A percentile compares a stretch with the other conserved stretches of the same genome.
Evolutionary conservation across 2,797 vertebrate genomes (phyloP).

Genomic region (Mormyrops attenuatus): DNA sequence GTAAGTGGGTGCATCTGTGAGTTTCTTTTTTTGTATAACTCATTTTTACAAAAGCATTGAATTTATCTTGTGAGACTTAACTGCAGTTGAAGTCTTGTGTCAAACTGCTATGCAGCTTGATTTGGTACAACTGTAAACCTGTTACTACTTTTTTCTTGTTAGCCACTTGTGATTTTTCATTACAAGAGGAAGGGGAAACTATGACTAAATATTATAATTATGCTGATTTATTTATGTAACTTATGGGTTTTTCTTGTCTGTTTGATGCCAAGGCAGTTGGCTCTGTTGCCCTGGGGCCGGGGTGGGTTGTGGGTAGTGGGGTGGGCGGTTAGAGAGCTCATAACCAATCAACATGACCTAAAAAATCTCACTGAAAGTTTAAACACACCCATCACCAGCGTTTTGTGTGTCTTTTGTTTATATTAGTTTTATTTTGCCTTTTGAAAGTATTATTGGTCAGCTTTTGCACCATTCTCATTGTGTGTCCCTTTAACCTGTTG

Average conservation of each 20-base stretch:
- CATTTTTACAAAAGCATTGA: constrained; percentile 53
- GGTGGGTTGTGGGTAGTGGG: not conserved
- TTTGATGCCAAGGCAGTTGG: constrained; percentile 1
- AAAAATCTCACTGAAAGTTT: constrained; percentile 11
- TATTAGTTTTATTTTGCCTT: constrained; percentile 14
- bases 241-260: constrained; percentile 7
- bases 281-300: constrained; percentile 2
- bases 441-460: constrained; percentile 20
- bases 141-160: constrained; percentile 55
- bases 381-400: constrained; percentile 23
- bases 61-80: constrained; percentile 50
- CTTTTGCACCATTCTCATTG: constrained; percentile 46
- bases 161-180: constrained; percentile 41
- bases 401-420: constrained; percentile 12
- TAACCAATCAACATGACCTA: constrained; percentile 2
- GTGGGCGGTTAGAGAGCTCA: not conserved
- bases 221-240: constrained; percentile 48
- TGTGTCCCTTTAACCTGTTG: constrained; percentile 53
- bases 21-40: constrained; percentile 42
- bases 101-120: constrained; percentile 63
- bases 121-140: constrained; percentile 45
- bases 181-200: constrained; percentile 40
- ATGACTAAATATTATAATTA: constrained; percentile 44
- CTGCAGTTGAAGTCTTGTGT: constrained; percentile 50
- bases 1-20: constrained; percentile 39